Evolutionary conservation across 2,113 vertebrate species (phyloP).

Genomic region (Struthidea cinerea): DNA sequence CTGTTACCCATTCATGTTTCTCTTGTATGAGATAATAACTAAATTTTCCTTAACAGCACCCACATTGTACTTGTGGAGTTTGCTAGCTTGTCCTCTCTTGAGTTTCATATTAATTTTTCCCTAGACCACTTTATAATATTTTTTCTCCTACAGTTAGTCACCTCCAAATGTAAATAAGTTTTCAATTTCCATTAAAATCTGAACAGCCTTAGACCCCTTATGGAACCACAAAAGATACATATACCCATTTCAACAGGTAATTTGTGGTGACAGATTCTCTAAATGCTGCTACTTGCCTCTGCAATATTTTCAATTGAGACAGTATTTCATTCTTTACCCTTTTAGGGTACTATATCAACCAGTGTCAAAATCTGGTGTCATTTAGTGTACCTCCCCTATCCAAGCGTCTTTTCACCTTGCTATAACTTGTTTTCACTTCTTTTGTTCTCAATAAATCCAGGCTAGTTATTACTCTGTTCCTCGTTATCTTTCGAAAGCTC

Average conservation of each 20-base stretch:
- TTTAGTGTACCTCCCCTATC: not conserved
- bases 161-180: not conserved
- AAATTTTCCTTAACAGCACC: not conserved
- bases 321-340: not conserved
- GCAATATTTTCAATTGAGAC: not conserved
- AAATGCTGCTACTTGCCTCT: not conserved
- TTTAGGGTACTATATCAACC: not conserved
- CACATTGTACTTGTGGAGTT: not conserved
- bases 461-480: not conserved
- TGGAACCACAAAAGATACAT: not conserved
- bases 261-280: not conserved
- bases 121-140: not conserved
- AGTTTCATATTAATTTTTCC: not conserved
- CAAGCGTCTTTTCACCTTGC: not conserved
- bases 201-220: not conserved
- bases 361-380: not conserved
- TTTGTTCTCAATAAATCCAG: not conserved
- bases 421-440: not conserved
- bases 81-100: not conserved
- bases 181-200: not conserved
- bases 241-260: not conserved
- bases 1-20: not conserved
- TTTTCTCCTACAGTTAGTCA: not conserved
- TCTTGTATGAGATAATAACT: not conserved
- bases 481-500: not conserved